A percentile compares a stretch with the other conserved stretches of the same genome.
Evolutionary conservation across 2,888 invertebrate species (phyloP).

Genomic region (Melanophora roralis): DNA sequence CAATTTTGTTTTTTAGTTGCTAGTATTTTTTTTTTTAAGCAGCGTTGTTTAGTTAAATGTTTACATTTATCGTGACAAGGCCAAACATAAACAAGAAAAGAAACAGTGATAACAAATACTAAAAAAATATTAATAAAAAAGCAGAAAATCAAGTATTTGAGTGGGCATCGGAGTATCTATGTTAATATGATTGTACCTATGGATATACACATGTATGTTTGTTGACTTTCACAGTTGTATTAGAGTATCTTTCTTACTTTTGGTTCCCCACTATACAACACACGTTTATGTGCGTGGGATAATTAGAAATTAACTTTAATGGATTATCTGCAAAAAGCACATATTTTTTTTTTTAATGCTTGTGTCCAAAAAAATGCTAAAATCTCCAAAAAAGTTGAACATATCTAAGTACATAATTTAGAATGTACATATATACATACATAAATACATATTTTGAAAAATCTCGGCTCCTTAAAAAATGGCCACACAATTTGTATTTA

Average conservation of each 20-base stretch:
- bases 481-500: too few relatives aligned
- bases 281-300: constrained; percentile 24
- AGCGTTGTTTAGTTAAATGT: constrained; percentile 59
- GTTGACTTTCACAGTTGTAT: not conserved
- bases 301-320: constrained; percentile 19
- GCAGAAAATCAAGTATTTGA: constrained; percentile 41
- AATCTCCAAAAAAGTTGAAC: too few relatives aligned
- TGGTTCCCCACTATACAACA: constrained; percentile 16
- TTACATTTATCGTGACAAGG: constrained; percentile 62
- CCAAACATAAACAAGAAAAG: constrained; percentile 52
- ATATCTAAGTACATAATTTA: too few relatives aligned
- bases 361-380: too few relatives aligned
- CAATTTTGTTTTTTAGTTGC: constrained; percentile 16
- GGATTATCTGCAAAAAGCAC: too few relatives aligned
- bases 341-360: too few relatives aligned
- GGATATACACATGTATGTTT: not conserved
- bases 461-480: too few relatives aligned
- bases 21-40: constrained; percentile 32
- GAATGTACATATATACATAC: too few relatives aligned
- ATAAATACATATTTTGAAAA: too few relatives aligned
- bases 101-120: constrained; percentile 15
- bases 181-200: too few relatives aligned
- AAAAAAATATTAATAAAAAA: constrained; percentile 6
- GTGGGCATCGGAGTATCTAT: constrained; percentile 30
- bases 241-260: constrained; percentile 30